Evolutionary conservation across 1,140 invertebrate species (phyloP), one percentile per base, ranked within the genome.

Genomic region (Potamilus streckersoni): DNA sequence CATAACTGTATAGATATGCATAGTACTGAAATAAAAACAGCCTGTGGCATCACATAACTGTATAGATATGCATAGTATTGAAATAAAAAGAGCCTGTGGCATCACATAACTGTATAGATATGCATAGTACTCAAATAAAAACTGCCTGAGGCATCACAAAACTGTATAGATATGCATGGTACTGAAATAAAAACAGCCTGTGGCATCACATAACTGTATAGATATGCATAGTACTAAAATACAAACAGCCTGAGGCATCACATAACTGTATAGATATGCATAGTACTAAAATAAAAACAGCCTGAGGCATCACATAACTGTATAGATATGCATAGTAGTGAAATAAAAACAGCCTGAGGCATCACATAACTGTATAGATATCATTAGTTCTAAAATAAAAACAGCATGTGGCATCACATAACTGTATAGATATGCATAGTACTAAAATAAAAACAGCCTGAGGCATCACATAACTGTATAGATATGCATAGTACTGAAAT

Each of bases 131-230:
- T 92, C 84, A 63, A 90, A 87, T 62, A 58, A 31, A 63, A 38
- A 49, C 11, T 14, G 95, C 96, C 88, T 96, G 94, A 2, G 97
- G 96, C 91, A 99, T 93, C 87, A 93, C 93, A 85, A 98, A 94
- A 76, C 95, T 97, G 89, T 99, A 99, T 69, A 98, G 91, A 92
- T 97, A 98, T 79, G 95, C 93, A 88, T 99, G 99, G 91, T 98
- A 97, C 91, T 92, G 84, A 63, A 90, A 87, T 62, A 58, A 31
- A 63, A 38, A 49, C 11, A 23, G 95, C 96, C 88, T 96, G 94
- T 1, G 97, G 96, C 91, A 99, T 93, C 87, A 93, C 93, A 85
- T 98, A 94, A 76, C 95, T 97, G 89, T 99, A 99, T 69, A 98
- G 91, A 92, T 97, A 98, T 79, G 95, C 93, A 88, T 99, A 99